Evolutionary conservation across 1,140 invertebrate species (phyloP).

Genomic region (Zelostemma sp.): DNA sequence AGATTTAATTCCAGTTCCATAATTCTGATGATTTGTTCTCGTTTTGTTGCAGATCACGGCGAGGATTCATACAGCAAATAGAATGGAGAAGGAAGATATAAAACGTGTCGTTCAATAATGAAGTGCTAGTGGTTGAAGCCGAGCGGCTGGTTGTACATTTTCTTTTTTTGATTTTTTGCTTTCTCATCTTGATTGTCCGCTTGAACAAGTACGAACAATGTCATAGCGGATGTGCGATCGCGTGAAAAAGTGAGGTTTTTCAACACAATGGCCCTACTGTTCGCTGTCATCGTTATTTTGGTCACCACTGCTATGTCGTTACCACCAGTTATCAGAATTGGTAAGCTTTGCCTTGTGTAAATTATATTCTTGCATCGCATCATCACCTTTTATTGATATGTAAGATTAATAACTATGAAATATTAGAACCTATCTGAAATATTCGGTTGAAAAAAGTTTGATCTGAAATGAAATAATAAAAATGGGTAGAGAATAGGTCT

Average conservation of each 20-base stretch:
- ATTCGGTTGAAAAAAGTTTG: no score
- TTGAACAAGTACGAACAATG: constrained; percentile 57
- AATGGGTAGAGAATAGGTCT: no score
- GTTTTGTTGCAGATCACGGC: constrained; percentile 21
- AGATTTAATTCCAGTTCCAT: no score
- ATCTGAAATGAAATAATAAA: no score
- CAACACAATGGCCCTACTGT: constrained; percentile 66
- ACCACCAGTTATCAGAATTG: constrained; percentile 78
- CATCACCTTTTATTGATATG: no score
- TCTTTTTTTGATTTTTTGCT: constrained; percentile 40
- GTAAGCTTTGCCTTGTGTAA: constrained; percentile 64
- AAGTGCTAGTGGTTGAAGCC: constrained; percentile 54
- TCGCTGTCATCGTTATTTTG: constrained; percentile 66
- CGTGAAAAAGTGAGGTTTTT: constrained; percentile 53
- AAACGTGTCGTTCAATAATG: constrained; percentile 50
- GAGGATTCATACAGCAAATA: constrained; percentile 11
- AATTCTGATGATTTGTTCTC: background rate
- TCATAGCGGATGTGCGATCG: constrained; percentile 58
- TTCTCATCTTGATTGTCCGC: constrained; percentile 44
- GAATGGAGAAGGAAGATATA: constrained; percentile 36
- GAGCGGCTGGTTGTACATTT: constrained; percentile 34
- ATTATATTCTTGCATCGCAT: no score
- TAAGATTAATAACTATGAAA: no score
- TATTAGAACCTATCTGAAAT: no score
- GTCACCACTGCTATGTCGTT: constrained; percentile 70